A percentile compares a stretch with the other conserved stretches of the same genome.
phyloP scores from a whole-genome alignment of 2,113 vertebrate genomes.

The Erpornis zantholeuca region DNA sequence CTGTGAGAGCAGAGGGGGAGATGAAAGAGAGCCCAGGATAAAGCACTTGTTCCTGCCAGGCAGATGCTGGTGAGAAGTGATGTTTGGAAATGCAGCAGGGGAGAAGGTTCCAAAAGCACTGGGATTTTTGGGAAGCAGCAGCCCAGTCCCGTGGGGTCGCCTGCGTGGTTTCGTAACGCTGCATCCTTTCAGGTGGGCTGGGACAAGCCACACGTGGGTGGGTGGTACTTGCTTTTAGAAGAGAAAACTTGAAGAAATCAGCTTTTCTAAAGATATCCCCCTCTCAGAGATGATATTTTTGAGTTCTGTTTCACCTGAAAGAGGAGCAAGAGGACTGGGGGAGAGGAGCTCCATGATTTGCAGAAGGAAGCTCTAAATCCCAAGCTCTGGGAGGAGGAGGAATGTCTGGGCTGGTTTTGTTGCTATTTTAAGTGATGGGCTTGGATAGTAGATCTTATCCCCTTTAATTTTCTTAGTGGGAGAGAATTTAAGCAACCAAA shows the following conservation, averaged over 20 bases:
- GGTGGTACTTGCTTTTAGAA: not conserved
- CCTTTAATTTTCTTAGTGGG: not conserved
- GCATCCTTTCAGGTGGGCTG: not conserved
- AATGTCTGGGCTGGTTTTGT: not conserved
- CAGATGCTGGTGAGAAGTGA: not conserved
- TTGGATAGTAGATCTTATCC: not conserved
- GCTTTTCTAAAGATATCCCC: not conserved
- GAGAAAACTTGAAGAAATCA: not conserved
- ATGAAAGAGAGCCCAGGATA: not conserved
- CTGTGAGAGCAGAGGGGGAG: not conserved
- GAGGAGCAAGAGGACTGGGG: not conserved
- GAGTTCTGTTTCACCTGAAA: not conserved
- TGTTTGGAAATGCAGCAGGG: not conserved
- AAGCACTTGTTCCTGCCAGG: not conserved
- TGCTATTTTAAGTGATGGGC: not conserved
- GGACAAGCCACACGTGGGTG: not conserved
- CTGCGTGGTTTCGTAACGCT: not conserved
- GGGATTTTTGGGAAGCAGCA: not conserved
- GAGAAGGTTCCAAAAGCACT: not conserved
- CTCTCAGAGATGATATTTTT: not conserved
- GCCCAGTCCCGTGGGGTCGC: not conserved
- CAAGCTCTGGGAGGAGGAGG: not conserved
- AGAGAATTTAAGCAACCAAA: not conserved
- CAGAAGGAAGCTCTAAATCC: not conserved
- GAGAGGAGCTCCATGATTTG: not conserved